Evolutionary conservation across 2,113 vertebrate genomes (phyloP).

Genomic region (Entomyzon cyanotis): DNA sequence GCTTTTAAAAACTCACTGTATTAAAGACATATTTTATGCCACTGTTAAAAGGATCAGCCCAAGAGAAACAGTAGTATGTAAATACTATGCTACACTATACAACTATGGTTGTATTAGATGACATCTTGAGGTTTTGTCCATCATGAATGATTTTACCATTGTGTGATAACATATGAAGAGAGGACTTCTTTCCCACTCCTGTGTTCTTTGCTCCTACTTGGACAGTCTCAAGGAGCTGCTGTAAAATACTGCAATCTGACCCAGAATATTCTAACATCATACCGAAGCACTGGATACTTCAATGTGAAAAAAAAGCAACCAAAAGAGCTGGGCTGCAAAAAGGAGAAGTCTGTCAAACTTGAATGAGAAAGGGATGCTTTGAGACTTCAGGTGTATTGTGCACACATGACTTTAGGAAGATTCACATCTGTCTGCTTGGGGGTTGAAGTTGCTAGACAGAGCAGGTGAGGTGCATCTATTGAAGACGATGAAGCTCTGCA

Average conservation of each 20-base stretch:
- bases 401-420: neutral
- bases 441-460: neutral
- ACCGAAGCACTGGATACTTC: neutral
- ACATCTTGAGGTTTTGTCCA: neutral
- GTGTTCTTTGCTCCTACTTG: neutral
- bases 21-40: neutral
- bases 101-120: neutral
- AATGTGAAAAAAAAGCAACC: neutral
- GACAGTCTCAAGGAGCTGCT: neutral
- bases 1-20: neutral
- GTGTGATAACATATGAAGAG: neutral
- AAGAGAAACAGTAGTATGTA: neutral
- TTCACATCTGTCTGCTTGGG: neutral
- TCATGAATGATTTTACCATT: neutral
- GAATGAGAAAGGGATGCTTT: neutral
- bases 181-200: neutral
- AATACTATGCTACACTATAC: neutral
- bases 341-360: neutral
- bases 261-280: neutral
- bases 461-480: neutral
- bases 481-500: neutral
- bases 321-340: neutral
- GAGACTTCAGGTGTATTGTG: neutral
- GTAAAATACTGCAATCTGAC: neutral
- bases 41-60: neutral